Evolutionary conservation across 1,140 invertebrate genomes (phyloP).

Genomic region (Tribolium madens): DNA sequence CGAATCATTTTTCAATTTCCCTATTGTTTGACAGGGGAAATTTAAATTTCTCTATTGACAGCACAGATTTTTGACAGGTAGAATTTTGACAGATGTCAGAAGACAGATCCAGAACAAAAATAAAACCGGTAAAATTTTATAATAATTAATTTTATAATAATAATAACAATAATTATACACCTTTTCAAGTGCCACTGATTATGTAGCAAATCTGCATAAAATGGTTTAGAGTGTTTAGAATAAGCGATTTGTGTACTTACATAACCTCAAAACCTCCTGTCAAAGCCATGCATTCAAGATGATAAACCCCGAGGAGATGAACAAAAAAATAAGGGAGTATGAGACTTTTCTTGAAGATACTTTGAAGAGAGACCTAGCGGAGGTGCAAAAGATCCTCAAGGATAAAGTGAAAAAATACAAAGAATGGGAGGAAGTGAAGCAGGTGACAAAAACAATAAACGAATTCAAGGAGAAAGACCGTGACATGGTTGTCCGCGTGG

Average conservation of each 20-base stretch:
- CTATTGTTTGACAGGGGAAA: no score
- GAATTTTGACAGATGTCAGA: no score
- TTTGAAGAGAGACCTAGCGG: conserved; percentile 61
- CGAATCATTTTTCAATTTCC: no score
- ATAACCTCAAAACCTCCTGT: conserved; percentile 6
- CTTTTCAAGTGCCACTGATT: no score
- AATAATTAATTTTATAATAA: no score
- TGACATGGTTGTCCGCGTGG: conserved; percentile 56
- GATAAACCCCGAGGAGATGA: conserved; percentile 44
- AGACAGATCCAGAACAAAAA: no score
- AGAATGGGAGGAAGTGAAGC: conserved; percentile 62
- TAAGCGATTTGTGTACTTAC: neutral
- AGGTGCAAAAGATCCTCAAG: conserved; percentile 55
- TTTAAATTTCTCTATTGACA: no score
- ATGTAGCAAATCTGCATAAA: no score
- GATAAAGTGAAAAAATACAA: conserved; percentile 55
- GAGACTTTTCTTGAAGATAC: conserved; percentile 61
- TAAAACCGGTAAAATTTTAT: no score
- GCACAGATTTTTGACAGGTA: no score
- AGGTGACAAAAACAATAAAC: conserved; percentile 51
- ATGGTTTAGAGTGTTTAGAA: neutral
- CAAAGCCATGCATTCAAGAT: neutral
- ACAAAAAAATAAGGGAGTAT: conserved; percentile 61
- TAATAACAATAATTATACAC: no score
- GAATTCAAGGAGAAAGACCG: conserved; percentile 58